These are phyloP conservation scores for Crepidodera aurea DNA, from an alignment of 2,888 invertebrate genomes.

Conservation along the genomic window DNA sequence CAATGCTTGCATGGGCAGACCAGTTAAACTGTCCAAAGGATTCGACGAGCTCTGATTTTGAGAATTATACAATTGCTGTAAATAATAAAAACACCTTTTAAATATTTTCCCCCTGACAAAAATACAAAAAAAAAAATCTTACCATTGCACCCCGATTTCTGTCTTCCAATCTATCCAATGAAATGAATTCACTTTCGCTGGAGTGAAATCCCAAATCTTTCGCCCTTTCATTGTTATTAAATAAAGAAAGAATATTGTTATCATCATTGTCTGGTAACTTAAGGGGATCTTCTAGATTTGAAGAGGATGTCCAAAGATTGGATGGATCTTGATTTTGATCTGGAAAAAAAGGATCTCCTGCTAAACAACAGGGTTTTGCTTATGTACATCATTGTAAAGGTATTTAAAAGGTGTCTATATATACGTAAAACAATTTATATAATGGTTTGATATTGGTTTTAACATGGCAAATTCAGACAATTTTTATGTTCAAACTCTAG, in stretches of 20 bases:
- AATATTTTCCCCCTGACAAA: too few species aligned
- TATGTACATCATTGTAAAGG: too few species aligned
- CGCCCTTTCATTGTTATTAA: constrained; percentile 57
- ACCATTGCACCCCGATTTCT: constrained; percentile 56
- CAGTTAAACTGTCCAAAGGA: constrained; percentile 55
- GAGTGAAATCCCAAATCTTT: constrained; percentile 59
- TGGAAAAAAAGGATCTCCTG: constrained; percentile 29
- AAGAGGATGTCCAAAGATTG: constrained; percentile 50
- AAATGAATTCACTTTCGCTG: constrained; percentile 60
- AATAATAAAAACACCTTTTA: constrained; percentile 9
- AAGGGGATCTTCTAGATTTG: constrained; percentile 55
- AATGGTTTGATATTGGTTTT: too few species aligned
- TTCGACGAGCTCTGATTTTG: constrained; percentile 45
- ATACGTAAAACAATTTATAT: too few species aligned
- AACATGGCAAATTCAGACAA: too few species aligned
- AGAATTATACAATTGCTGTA: constrained; percentile 57
- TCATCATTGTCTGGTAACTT: constrained; percentile 56
- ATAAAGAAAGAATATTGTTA: constrained; percentile 53
- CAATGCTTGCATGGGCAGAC: constrained; percentile 62
- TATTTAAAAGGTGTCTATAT: too few species aligned
- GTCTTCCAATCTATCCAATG: constrained; percentile 57
- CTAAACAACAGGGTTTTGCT: constrained; percentile 22
- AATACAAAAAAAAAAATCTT: too few species aligned
- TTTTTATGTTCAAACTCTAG: too few species aligned
- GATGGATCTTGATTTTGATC: constrained; percentile 33